Evolutionary conservation across 1,140 invertebrate genomes (phyloP).

Genomic region (Brachionus koreanus): DNA sequence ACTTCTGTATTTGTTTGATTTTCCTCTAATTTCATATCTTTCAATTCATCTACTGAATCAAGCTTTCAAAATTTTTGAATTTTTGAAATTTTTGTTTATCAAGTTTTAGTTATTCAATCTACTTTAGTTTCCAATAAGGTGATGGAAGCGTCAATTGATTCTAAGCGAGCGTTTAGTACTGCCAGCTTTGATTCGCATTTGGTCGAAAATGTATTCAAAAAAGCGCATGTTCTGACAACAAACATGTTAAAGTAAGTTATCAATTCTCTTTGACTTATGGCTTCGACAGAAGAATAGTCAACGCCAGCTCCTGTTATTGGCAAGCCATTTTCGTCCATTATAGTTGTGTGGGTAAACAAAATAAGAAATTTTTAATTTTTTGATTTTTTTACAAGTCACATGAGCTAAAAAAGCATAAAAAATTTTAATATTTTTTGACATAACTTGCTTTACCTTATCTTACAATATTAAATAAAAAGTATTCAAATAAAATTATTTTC

Average conservation of each 20-base stretch:
- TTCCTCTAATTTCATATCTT: conserved; percentile 40
- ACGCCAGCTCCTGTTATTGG: conserved; percentile 42
- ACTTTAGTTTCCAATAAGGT: conserved; percentile 39
- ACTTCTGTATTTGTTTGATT: not conserved
- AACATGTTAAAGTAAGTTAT: conserved; percentile 41
- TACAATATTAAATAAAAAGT: no score
- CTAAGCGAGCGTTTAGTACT: not conserved
- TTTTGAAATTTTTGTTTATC: not conserved
- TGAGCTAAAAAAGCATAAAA: not conserved
- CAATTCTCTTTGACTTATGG: conserved; percentile 30
- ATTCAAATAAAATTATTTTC: no score
- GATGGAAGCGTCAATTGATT: conserved; percentile 18
- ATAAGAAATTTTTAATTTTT: not conserved
- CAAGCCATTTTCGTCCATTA: conserved; percentile 43
- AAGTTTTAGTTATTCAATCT: not conserved
- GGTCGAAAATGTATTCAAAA: conserved; percentile 35
- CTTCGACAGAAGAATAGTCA: conserved; percentile 38
- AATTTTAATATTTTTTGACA: not conserved
- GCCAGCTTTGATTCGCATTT: conserved; percentile 38
- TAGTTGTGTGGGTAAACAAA: not conserved
- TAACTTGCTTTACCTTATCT: not conserved
- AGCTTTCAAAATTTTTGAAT: not conserved
- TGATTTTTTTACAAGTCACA: not conserved
- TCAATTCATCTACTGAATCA: conserved; percentile 30
- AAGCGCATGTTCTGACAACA: conserved; percentile 13